Evolutionary conservation across 1,140 invertebrate species (phyloP), one percentile per base, ranked within the genome.

Genomic region (Drosophila parabipectinata): DNA sequence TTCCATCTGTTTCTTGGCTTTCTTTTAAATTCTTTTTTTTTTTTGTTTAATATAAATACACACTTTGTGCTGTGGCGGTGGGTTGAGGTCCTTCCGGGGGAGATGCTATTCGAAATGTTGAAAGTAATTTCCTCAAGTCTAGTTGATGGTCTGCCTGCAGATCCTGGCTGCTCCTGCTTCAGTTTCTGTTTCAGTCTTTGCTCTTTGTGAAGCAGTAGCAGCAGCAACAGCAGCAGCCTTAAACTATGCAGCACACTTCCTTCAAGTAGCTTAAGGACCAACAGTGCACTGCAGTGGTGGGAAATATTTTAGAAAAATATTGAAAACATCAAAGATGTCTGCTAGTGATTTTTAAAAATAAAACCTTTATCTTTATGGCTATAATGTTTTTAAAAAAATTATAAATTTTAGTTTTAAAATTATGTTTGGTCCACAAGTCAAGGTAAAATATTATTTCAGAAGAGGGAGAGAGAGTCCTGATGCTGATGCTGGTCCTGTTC

Each of bases 41-140:
- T 50, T n/a, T 39, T 58, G 52, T 59, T 63, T 77, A 51, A 71
- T 71, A 85, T 71, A 81, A 67, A 77, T 74, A 85, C 77, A 77
- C 83, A 85, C 68, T 84, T 69, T 80, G 63, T 78, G 61, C 73
- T 34, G 57, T 45, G 59, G 61, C 32, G 26, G 48, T 14, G 15
- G 9, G n/a, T 26, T 1, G 4, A 3, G 9, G 12, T 7, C 30
- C 47, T 28, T 37, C 64, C 50, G 57, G 57, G 62, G 73, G 21
- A 21, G 21, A 64, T 60, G 53, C 58, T 75, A 87, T 77, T 80
- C 68, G 73, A 85, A 85, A 85, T 87, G 82, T 82, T 87, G 80
- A 87, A 85, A 85, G 82, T 85, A 85, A 85, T 85, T 87, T 85
- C 82, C 82, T 76, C 56, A 59, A 87, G 82, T 75, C 77, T 87